Base-by-base conservation (phyloP, 2,113 vertebrate species). In the Henicopernis longicauda region DNA sequence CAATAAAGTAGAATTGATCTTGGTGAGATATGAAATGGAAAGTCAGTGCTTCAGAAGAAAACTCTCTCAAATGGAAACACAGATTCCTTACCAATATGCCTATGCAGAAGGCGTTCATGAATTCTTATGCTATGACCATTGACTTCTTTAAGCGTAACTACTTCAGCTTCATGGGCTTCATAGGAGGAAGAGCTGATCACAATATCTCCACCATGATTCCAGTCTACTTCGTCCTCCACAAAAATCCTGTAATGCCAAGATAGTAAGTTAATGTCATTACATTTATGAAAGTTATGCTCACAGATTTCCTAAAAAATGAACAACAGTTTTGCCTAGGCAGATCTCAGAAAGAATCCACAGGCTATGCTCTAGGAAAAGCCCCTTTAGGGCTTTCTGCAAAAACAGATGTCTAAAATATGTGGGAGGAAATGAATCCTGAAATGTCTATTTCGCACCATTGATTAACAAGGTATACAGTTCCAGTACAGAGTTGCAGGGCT, bases 121-220 rank as follows among this genome's bases (percentile, higher is more conserved):
- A 98, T 93, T 79, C 76, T 93, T 52, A 98, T 49, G 49, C 93
- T 94, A 20, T 50, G 93, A 44, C 95, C 97, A 57, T 82, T 96
- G 47, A 98, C 87, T 87, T 98, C 98, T 94, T 95, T 97, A 63
- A 98, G 78, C 10, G 95, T 96, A 65, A 97, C 93, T 71, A 95
- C 50, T 74, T 98, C 98, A 90, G 97, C 97, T 81, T 98, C 97
- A 2, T 98, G 98, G 55, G 98, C 95, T 77, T 98, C 98, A 6
- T 98, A 98, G 42, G 98, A 98, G 49, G 98, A 98, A 29, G 98
- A 98, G 18, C 96, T 97, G 57, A 98, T 95, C 52, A 98, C 87
- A 32, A 98, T 89, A 70, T 84, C 87, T 55, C 97, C 98, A 18
- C 65, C 91, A 34, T 74, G 73, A 59, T 77, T 88, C 98, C 98